Evolutionary conservation across 2,797 vertebrate species (phyloP), one percentile per base, ranked within the genome.

Genomic region (Helarctos malayanus): DNA sequence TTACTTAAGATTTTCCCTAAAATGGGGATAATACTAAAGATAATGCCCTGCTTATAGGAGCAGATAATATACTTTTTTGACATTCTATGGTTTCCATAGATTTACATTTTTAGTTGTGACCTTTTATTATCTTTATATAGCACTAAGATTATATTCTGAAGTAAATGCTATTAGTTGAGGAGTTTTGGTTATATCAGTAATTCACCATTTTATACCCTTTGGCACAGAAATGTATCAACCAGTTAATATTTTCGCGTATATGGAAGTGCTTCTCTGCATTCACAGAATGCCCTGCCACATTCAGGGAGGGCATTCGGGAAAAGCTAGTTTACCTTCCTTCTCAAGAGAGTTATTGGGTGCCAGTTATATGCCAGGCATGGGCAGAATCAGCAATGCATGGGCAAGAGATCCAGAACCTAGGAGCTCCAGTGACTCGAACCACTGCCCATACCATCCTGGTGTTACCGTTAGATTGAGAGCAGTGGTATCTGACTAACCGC

Each of bases 51-150:
- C 45, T 35, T 57, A 69, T 0, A 83, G 56, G 16, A 69, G n/a
- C 29, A 95, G n/a, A 93, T 56, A 41, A 49, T 54, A 63, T 10
- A 90, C 13, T 80, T 56, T 45, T 45, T 35, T 71, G 73, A n/a
- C 59, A 91, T 89, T 78, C 91, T 56, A 6, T 57, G 47, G 5
- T 90, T 83, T 84, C 47, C 25, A 41, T 47, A 81, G 63, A 84
- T 84, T 63, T 93, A 27, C 29, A 65, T 80, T 57, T 91, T 89
- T 75, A 65, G 59, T 83, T 83, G 54, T 89, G 89, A 82, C n/a
- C 76, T 82, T 85, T 80, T 69, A 79, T 69, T 68, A 68, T 85
- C 82, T 91, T 73, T 47, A 38, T 23, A 21, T 0, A 76, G 52
- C 21, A 52, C 38, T 21, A 65, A 82, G 11, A 65, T 57, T 16